Evolutionary conservation across 2,888 invertebrate species (phyloP).

Genomic region (Argynnis bischoffii): DNA sequence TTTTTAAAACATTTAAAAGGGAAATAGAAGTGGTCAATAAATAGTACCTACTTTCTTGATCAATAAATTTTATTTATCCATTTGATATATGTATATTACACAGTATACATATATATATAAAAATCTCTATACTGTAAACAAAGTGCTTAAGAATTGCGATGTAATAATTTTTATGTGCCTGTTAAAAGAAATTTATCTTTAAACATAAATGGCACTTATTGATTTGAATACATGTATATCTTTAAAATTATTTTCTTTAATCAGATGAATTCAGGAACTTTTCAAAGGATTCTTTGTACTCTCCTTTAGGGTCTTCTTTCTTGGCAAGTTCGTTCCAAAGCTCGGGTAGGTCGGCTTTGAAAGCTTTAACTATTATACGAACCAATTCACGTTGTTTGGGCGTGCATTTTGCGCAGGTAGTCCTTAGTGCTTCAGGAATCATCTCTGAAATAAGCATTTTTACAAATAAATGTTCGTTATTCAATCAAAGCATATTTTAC

Average conservation of each 20-base stretch:
- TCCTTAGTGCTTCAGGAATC: constrained; percentile 65
- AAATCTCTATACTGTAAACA: no score
- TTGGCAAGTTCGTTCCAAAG: constrained; percentile 84
- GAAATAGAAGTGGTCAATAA: no score
- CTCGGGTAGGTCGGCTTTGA: constrained; percentile 84
- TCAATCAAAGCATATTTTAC: no score
- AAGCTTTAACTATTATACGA: constrained; percentile 82
- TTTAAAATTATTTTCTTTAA: constrained; percentile 42
- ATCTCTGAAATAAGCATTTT: constrained; percentile 47
- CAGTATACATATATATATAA: no score
- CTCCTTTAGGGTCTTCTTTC: constrained; percentile 86
- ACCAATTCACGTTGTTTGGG: constrained; percentile 83
- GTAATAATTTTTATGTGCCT: no score
- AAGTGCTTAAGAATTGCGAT: no score
- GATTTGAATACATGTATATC: constrained; percentile 12
- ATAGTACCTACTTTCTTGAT: no score
- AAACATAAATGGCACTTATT: constrained; percentile 3
- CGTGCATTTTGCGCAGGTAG: constrained; percentile 84
- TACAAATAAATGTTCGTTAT: neutral
- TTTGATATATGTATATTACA: no score
- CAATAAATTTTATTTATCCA: no score
- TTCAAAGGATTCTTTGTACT: constrained; percentile 83
- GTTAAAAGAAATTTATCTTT: no score
- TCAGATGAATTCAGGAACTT: constrained; percentile 58
- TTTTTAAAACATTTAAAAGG: no score